Evolutionary conservation across 2,113 vertebrate genomes (phyloP), one percentile per base, ranked within the genome.

Genomic region (Phylloscopus whistleri): DNA sequence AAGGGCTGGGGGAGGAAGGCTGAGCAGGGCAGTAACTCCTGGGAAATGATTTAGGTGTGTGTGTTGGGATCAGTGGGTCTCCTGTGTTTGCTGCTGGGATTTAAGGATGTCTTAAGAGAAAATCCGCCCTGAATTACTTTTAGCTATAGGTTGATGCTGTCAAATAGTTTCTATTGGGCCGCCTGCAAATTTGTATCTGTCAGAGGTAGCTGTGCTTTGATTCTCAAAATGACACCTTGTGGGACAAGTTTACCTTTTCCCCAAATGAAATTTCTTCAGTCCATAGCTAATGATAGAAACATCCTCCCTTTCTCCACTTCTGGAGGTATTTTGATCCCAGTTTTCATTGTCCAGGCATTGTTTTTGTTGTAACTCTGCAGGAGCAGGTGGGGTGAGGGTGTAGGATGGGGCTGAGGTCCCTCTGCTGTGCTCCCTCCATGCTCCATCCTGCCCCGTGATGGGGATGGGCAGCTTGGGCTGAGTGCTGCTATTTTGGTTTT

Each of bases 391-490:
- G 37, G 3, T 43, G 16, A 2, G 16, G 53, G 6, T 37, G 44
- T 10, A 23, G 64, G 59, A n/a, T 16, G 41, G 37, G 48, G 35
- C 85, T 23, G 56, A 28, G 48, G n/a, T 39, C 46, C 31, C 33
- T n/a, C 7, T 43, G 46, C 48, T 11, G 8, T 26, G 3, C 20
- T 69, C 5, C 24, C 7, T 4, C 27, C 3, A 0, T 41, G 74
- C 63, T 49, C 2, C 18, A 3, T 30, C 27, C 76, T 44, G 46
- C 49, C 39, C 5, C 0, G 0, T 8, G 7, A 4, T 11, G 26
- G 28, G 48, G 27, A 30, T 9, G 59, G 30, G 55, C 31, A 51
- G 63, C 64, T 35, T 49, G 63, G 60, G 27, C 79, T 35, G 43
- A 31, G 20, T 58, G 53, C 24, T 28, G 59, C 39, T 58, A 2